Conservation (phyloP, 2,797 vertebrate genomes). For the Chloroceryle amazona region DNA sequence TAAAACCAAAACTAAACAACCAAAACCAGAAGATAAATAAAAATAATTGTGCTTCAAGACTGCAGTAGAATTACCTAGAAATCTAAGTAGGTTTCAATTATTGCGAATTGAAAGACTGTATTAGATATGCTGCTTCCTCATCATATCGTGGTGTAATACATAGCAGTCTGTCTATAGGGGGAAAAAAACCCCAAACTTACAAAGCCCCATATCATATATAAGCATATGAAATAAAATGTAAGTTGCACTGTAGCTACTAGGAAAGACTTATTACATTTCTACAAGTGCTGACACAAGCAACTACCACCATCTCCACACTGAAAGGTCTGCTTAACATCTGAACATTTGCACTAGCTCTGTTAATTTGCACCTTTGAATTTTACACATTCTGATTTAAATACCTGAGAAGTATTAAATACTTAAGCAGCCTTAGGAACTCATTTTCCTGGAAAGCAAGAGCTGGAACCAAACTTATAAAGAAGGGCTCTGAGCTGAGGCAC, state of each 20-base stretch:
- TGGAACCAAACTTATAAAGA: not conserved
- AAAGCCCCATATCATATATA: not conserved
- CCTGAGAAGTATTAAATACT: not conserved
- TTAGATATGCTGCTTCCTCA: constrained; percentile 1
- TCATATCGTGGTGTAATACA: not conserved
- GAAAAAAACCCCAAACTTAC: not conserved
- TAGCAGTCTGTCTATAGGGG: not conserved
- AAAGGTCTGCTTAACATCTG: not conserved
- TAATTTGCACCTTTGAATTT: not conserved
- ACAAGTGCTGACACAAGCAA: not conserved
- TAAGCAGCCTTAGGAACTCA: not conserved
- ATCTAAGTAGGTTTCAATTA: not conserved
- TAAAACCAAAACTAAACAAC: not conserved
- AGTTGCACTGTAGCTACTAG: not conserved
- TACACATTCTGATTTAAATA: not conserved
- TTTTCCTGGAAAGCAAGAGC: not conserved
- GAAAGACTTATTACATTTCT: not conserved
- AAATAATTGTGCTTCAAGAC: not conserved
- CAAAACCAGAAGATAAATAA: not conserved
- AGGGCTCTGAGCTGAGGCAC: not conserved
- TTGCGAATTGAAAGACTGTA: not conserved
- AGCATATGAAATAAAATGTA: not conserved
- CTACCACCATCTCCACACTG: not conserved
- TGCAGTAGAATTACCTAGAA: not conserved
- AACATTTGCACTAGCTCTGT: not conserved